phyloP scores from a whole-genome alignment of 2,888 invertebrate species.

The Epinotia bilunana region DNA sequence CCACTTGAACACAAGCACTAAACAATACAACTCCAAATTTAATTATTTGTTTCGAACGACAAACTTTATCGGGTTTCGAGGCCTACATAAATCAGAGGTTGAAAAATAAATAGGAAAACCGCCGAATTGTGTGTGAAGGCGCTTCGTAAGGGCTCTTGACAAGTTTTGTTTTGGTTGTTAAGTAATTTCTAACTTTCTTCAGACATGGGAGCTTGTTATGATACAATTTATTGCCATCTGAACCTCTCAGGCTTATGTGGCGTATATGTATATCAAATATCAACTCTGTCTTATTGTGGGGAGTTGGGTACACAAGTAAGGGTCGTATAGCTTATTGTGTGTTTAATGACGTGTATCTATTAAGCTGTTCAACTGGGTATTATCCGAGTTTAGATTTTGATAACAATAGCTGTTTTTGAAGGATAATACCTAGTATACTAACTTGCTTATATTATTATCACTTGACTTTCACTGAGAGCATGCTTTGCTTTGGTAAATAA shows the following conservation, averaged over 20 bases:
- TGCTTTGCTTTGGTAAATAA: background rate
- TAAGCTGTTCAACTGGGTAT: constrained; percentile 9
- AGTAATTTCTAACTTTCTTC: constrained; percentile 50
- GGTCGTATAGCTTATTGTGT: constrained; percentile 30
- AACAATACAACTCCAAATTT: constrained; percentile 32
- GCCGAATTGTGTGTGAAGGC: constrained; percentile 46
- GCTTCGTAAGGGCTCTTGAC: constrained; percentile 50
- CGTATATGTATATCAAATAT: constrained; percentile 26
- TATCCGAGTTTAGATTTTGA: background rate
- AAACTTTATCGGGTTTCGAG: constrained; percentile 44
- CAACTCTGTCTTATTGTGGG: constrained; percentile 17
- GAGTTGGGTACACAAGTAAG: constrained; percentile 11
- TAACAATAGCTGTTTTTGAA: background rate
- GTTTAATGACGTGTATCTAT: constrained; percentile 20
- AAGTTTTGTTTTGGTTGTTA: constrained; percentile 54
- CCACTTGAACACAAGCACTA: background rate
- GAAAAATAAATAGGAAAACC: constrained; percentile 50
- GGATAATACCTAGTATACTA: background rate
- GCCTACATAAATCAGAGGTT: constrained; percentile 48
- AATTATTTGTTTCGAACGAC: constrained; percentile 40
- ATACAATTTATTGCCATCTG: constrained; percentile 52
- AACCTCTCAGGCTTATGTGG: constrained; percentile 41
- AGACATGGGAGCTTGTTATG: constrained; percentile 53
- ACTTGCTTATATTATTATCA: background rate
- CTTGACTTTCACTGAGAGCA: background rate